Evolutionary conservation across 2,113 vertebrate species (phyloP).

Genomic region (Cebidichthys violaceus): DNA sequence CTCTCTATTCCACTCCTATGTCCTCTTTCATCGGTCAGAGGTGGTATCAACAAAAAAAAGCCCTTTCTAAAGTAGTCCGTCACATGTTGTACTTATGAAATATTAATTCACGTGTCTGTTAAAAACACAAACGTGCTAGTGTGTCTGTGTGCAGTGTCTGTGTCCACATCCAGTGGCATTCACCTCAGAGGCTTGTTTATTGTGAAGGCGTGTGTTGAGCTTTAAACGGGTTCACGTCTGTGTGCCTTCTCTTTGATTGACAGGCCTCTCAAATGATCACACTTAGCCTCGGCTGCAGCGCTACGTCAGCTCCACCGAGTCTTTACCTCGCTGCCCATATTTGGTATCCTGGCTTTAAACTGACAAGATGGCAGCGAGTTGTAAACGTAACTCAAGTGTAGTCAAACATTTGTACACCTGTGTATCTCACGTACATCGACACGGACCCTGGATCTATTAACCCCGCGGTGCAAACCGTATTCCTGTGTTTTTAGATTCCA

Average conservation of each 20-base stretch:
- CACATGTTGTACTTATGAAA: conserved; percentile 5
- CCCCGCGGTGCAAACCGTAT: conserved; percentile 25
- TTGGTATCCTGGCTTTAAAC: conserved; percentile 21
- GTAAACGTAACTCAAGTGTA: background rate
- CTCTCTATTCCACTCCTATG: background rate
- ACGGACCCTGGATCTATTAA: conserved; percentile 34
- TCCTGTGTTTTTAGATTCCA: conserved; percentile 46
- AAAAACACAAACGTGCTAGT: background rate
- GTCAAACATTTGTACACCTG: conserved; percentile 42
- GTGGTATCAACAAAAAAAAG: background rate
- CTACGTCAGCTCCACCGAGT: background rate
- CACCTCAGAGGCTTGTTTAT: background rate
- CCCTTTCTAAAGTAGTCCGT: background rate
- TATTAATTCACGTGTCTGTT: background rate
- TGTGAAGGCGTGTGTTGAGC: background rate
- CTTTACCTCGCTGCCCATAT: conserved; percentile 14
- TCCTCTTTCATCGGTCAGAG: background rate
- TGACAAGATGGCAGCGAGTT: conserved; percentile 9
- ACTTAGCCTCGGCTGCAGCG: background rate
- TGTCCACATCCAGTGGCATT: background rate
- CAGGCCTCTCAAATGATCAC: conserved; percentile 1
- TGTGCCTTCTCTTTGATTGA: background rate
- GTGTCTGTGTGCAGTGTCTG: background rate
- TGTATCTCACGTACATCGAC: background rate
- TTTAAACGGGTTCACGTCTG: background rate